Evolutionary conservation across 2,113 vertebrate species (phyloP).

Genomic region (Cercocebus atys): DNA sequence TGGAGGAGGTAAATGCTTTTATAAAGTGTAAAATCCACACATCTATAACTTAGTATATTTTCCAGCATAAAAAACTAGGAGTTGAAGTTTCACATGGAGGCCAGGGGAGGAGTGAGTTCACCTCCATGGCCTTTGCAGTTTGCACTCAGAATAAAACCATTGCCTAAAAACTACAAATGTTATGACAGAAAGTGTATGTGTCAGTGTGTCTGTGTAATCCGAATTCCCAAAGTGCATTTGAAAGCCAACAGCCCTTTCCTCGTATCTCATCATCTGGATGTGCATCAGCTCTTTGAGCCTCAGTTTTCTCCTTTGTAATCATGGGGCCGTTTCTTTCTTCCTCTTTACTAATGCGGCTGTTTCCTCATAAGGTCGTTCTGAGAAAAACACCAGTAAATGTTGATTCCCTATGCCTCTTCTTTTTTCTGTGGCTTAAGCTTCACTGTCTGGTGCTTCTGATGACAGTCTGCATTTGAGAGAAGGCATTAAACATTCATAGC

Average conservation of each 20-base stretch:
- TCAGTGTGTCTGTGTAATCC: not conserved
- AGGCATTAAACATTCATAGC: constrained; percentile 80
- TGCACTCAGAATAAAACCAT: not conserved
- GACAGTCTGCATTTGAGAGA: constrained; percentile 76
- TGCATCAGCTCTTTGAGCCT: not conserved
- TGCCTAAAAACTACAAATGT: not conserved
- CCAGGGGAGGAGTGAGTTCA: not conserved
- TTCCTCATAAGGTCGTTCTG: not conserved
- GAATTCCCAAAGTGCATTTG: not conserved
- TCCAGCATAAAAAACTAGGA: not conserved
- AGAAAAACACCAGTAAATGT: not conserved
- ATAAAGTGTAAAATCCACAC: not conserved
- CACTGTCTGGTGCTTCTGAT: constrained; percentile 76
- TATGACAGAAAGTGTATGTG: not conserved
- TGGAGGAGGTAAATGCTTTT: not conserved
- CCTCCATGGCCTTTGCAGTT: not conserved
- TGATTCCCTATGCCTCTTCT: not conserved
- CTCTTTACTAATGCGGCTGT: not conserved
- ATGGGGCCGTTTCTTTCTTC: not conserved
- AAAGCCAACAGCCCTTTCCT: not conserved
- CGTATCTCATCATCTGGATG: not conserved
- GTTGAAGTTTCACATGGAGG: not conserved
- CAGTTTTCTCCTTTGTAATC: not conserved
- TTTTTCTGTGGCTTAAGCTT: constrained; percentile 75
- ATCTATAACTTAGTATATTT: not conserved